Base-by-base conservation (phyloP, 2,113 vertebrate genomes). In the Eidolon helvum region DNA sequence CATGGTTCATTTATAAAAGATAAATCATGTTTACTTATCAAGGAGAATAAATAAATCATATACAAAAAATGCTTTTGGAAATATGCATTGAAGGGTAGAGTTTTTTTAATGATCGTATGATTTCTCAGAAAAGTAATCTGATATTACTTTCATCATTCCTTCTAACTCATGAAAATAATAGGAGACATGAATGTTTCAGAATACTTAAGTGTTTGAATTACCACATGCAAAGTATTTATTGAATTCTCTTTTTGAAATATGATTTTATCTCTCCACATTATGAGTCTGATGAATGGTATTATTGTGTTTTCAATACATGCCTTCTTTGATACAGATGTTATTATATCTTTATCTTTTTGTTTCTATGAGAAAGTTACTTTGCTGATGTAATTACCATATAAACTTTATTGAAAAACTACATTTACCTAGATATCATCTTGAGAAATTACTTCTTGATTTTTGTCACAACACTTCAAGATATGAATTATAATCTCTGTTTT, bases 1-100 rank as follows among this genome's bases (percentile, higher is more conserved):
- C 53, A 68, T 40, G 82, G 7, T 57, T 95, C 24, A 86, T 24
- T 79, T 66, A 83, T 93, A 33, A 97, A 94, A 96, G 43, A n/a
- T 72, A 24, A 33, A 74, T 74, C 14, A 2, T 92, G 4, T 78
- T 95, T 77, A 59, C 26, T 38, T n/a, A 79, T 95, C 26, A 96
- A 97, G 89, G 35, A 45, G n/a, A 19, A 33, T 7, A 83, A 87
- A 85, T 77, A 79, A 19, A 24, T 95, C 75, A 91, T 61, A 77
- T 80, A 9, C 6, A 43, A 16, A 83, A 91, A 84, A 24, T 91
- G 3, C 8, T 50, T 86, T 95, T 87, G 57, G 7, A 93, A 78
- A 87, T 84, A 48, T 11, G 5, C 16, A 40, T 19, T 50, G 38
- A 80, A 79, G 18, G 15, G 30, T 33, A 57, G 30, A 89, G 72